Evolutionary conservation across 2,797 vertebrate species (phyloP), one percentile per base, ranked within the genome.

Genomic region (Sardinella longiceps): DNA sequence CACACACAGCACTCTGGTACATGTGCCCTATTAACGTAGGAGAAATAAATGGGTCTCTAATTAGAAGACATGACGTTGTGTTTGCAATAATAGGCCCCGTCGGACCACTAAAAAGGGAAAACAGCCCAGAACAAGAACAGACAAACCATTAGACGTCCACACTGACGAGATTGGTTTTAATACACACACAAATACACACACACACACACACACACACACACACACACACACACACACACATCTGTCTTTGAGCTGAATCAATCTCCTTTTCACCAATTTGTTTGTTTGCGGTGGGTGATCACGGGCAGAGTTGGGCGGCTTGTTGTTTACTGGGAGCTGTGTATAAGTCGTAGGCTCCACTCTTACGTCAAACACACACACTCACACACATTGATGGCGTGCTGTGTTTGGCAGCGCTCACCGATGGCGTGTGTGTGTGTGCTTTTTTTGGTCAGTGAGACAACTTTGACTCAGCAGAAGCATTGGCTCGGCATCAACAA

Each of bases 21-120:
- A 15, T 70, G 63, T 14, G 14, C 25, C 12, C 30, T 70, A 15
- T 33, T 33, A 70, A 70, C 14, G 15, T 11, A 30, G 63, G 63
- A 70, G 25, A 12, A 37, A 70, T 14, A 18, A 70, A 66, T 5
- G 51, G 2, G 53, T 20, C 28, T 33, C 25, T 70, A 70, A 70
- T 70, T 70, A 70, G 63, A 70, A 70, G 63, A 33, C 63, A 70
- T 70, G 63, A 70, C 63, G 63, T 70, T 70, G 28, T 70, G 63
- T 70, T 70, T 70, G 28, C 63, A 70, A 33, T 70, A 70, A 70
- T 30, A 33, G 63, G 63, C 63, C 63, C 28, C 63, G 10, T 3
- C 28, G 30, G 63, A 33, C 63, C 63, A 70, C 28, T 70, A 33
- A 30, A 70, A 15, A 70, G 28, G 63, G 63, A 33, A 14, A 33